Evolutionary conservation across 1,140 invertebrate genomes (phyloP).

Genomic region (Babylonia areolata): DNA sequence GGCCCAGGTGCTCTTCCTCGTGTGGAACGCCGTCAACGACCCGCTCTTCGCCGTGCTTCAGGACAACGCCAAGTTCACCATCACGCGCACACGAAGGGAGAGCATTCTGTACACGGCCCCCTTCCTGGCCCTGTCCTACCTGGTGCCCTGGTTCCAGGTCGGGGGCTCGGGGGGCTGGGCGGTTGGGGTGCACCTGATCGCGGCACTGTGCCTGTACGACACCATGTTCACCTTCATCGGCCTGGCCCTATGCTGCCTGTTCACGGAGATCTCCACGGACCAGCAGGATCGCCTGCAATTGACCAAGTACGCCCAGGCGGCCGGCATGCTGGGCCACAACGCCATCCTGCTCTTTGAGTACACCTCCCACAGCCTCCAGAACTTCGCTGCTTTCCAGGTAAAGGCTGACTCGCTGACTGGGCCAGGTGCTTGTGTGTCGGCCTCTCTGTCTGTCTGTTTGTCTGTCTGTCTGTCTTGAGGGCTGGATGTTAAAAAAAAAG

Average conservation of each 20-base stretch:
- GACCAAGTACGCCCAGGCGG: conserved; percentile 66
- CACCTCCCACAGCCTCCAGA: conserved; percentile 59
- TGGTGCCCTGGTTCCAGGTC: conserved; percentile 77
- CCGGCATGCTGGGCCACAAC: conserved; percentile 61
- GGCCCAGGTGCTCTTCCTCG: conserved; percentile 74
- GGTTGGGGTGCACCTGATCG: conserved; percentile 73
- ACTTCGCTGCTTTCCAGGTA: conserved; percentile 72
- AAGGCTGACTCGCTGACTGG: conserved; percentile 54
- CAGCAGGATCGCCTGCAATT: conserved; percentile 68
- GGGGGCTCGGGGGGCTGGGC: conserved; percentile 13
- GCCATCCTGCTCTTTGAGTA: conserved; percentile 60
- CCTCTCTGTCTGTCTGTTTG: too few relatives aligned
- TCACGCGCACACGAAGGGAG: conserved; percentile 70
- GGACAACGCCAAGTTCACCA: conserved; percentile 65
- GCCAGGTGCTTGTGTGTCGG: conserved; percentile 54
- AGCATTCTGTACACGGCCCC: conserved; percentile 75
- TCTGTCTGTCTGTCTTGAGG: too few relatives aligned
- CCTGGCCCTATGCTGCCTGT: conserved; percentile 74
- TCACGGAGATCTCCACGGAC: conserved; percentile 73
- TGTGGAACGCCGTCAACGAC: conserved; percentile 78
- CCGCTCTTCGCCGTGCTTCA: conserved; percentile 74
- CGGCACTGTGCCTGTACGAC: conserved; percentile 76
- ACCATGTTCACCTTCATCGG: conserved; percentile 76
- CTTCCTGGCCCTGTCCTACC: conserved; percentile 73
- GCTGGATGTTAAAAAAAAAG: too few relatives aligned